These are phyloP conservation scores for Pionites leucogaster DNA, from an alignment of 2,113 vertebrate genomes.

Conservation along the genomic window DNA sequence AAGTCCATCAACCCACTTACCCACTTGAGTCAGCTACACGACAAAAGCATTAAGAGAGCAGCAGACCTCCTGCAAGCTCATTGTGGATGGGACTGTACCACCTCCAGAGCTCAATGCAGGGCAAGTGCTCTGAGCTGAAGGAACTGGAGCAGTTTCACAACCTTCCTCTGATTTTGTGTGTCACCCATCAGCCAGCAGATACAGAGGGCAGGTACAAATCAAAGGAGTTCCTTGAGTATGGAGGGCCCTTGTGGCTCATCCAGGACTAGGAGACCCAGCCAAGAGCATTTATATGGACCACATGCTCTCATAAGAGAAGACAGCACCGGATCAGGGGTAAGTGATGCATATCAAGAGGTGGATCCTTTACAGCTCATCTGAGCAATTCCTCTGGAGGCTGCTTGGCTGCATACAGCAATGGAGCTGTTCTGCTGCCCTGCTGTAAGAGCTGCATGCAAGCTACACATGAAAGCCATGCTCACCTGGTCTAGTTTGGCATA, in stretches of 20 bases:
- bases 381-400: neutral
- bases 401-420: neutral
- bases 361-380: neutral
- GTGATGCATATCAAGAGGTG: neutral
- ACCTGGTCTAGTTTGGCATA: constrained; percentile 92
- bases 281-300: neutral
- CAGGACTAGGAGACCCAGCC: neutral
- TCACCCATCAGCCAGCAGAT: neutral
- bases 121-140: neutral
- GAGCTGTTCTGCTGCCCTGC: neutral
- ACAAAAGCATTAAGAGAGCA: neutral
- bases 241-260: neutral
- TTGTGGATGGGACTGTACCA: neutral
- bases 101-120: neutral
- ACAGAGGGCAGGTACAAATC: neutral
- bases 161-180: neutral
- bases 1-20: neutral
- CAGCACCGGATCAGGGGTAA: neutral
- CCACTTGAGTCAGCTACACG: neutral
- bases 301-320: neutral
- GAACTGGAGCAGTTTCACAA: rapidly evolving
- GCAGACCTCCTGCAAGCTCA: neutral
- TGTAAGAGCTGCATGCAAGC: neutral
- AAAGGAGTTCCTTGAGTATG: neutral
- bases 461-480: neutral